phyloP scores from a whole-genome alignment of 2,888 invertebrate genomes.

The Zhuqinia jingwanae region DNA sequence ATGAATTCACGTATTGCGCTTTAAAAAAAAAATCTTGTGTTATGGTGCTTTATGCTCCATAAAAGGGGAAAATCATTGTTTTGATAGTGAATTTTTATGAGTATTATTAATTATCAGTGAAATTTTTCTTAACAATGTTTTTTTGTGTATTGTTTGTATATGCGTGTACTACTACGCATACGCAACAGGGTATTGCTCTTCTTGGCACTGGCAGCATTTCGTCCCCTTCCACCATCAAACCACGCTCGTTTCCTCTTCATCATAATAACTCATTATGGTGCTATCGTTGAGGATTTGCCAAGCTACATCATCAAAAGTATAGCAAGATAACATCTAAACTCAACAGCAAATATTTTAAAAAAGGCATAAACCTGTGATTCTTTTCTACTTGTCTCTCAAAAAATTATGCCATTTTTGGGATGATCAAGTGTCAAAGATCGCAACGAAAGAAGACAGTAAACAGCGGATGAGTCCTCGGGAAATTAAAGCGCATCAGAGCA shows the following conservation, averaged over 20 bases:
- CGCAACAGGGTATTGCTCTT: constrained; percentile 33
- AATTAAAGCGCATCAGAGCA: not conserved
- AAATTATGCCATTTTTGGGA: constrained; percentile 9
- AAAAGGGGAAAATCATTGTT: constrained; percentile 3
- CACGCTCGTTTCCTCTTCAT: not conserved
- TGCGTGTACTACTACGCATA: not conserved
- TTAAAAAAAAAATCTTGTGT: not conserved
- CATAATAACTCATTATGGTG: not conserved
- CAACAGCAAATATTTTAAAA: not conserved
- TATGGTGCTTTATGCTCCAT: too few relatives aligned
- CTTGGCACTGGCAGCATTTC: constrained; percentile 27
- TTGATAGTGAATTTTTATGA: constrained; percentile 17
- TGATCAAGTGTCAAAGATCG: constrained; percentile 30
- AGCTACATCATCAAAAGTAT: not conserved
- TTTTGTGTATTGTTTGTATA: not conserved
- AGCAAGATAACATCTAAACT: not conserved
- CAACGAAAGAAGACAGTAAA: not conserved
- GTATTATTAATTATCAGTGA: constrained; percentile 5
- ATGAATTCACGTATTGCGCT: not conserved
- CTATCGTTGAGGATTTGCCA: constrained; percentile 19
- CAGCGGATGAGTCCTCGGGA: not conserved
- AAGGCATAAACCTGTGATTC: not conserved
- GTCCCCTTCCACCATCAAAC: not conserved
- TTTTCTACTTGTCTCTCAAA: constrained; percentile 8
- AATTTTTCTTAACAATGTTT: constrained; percentile 1